Evolutionary conservation across 1,140 invertebrate species (phyloP), one percentile per base, ranked within the genome.

Genomic region (Drosophila kikkawai): DNA sequence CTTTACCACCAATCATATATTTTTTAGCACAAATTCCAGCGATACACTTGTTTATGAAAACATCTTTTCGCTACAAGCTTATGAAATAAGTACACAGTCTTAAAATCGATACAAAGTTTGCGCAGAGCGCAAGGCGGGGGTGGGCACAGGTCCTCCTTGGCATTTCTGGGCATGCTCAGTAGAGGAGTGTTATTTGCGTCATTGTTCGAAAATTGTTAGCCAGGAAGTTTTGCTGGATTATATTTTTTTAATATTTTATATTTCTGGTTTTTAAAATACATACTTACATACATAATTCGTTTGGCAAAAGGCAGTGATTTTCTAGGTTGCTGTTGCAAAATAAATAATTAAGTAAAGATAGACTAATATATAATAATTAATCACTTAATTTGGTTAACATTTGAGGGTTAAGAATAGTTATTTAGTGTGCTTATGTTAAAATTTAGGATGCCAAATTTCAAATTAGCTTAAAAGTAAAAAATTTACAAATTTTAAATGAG

Each of bases 81-180:
- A 56, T 56, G 64, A 69, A 61, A 77, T 60, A 69, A 69, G 57
- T 58, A 41, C 41, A 71, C 47, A 79, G 67, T 64, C 36, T 57
- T 58, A 79, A 79, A 79, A 79, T 79, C 76, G 75, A 79, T 79
- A 79, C 68, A 29, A 67, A 36, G 44, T 58, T 53, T 59, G 76
- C 76, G 76, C 76, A 79, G 58, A 42, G 74, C 44, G 66, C 51
- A 26, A 37, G 13, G 39, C 36, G 32, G 51, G 75, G 75, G 75
- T 71, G 45, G 73, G 44, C 51, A 39, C 39, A 44, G 45, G 22
- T 59, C 65, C 45, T 59, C 29, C 36, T 53, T 45, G 19, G 39
- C 34, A n/a, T 34, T 63, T 79, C 66, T 63, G 76, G 37, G 66
- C 76, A 79, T 79, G 76, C 76, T 70, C 76, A 64, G 66, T 50